Percentiles rank a stretch among this genome's conserved stretches.
Evolutionary conservation across 2,797 vertebrate species (phyloP).

Genomic region (Pteropus rufus): DNA sequence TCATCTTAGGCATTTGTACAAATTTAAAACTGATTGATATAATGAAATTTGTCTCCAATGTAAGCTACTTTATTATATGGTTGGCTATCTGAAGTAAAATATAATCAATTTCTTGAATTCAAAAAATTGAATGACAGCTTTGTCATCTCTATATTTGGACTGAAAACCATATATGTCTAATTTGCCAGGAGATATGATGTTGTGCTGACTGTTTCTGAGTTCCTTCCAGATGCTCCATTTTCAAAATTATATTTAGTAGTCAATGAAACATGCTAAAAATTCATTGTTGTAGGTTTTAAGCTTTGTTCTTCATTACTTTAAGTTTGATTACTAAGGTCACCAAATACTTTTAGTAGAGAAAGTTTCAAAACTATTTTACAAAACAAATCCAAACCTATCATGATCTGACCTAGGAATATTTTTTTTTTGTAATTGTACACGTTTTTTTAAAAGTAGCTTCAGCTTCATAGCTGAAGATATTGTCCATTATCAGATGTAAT

Average conservation of each 20-base stretch:
- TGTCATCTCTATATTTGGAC: neutral
- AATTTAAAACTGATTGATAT: neutral
- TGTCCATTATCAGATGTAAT: neutral
- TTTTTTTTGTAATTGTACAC: neutral
- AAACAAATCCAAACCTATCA: neutral
- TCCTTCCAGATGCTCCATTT: constrained; percentile 12
- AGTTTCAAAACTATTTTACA: neutral
- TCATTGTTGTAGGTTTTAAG: neutral
- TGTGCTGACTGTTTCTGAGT: neutral
- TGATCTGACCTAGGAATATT: neutral
- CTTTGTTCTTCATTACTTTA: constrained; percentile 5
- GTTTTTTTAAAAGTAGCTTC: neutral
- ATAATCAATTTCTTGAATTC: neutral
- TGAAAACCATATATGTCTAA: neutral
- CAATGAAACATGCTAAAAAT: constrained; percentile 9
- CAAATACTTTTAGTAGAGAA: neutral
- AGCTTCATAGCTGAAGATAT: neutral
- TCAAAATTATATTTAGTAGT: constrained; percentile 35
- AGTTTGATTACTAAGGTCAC: neutral
- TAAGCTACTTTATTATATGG: neutral
- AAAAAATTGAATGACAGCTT: constrained; percentile 7
- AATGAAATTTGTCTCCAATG: neutral
- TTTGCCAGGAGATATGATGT: neutral
- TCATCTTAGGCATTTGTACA: neutral
- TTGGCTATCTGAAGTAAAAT: neutral